Percentiles rank a stretch among this genome's conserved stretches.
Conservation (phyloP, 2,113 vertebrate genomes). For the Numenius arquata region DNA sequence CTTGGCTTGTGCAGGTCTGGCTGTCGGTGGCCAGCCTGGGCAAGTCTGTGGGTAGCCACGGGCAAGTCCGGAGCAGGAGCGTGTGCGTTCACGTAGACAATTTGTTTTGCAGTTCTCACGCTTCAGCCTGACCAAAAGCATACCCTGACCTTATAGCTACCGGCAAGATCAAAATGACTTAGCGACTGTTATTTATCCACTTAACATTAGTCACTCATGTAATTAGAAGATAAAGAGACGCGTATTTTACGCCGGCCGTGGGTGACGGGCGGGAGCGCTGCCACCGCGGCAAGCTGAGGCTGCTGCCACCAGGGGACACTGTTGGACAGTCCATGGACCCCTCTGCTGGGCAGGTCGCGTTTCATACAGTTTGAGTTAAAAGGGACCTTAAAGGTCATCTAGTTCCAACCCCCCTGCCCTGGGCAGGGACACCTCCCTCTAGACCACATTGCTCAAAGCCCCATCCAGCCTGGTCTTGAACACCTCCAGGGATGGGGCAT, state of each 20-base stretch:
- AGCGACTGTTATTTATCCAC: neutral
- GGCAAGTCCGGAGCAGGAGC: neutral
- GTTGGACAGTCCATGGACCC: conserved; percentile 9
- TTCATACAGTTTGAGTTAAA: neutral
- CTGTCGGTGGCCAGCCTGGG: neutral
- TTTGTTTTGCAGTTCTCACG: neutral
- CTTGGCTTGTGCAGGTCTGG: neutral
- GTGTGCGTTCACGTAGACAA: fast-evolving
- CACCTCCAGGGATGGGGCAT: neutral
- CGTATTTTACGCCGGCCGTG: too few relatives aligned
- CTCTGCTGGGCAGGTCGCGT: neutral
- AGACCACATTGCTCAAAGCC: neutral
- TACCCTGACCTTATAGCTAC: neutral
- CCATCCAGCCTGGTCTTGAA: neutral
- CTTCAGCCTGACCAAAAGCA: neutral
- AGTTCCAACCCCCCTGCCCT: neutral
- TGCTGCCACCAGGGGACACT: conserved; percentile 42
- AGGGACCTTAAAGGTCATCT: neutral
- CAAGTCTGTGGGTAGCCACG: neutral
- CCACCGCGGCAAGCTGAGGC: neutral
- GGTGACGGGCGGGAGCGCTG: neutral
- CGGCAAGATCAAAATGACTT: neutral
- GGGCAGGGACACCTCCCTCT: neutral
- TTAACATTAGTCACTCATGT: neutral
- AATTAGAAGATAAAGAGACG: neutral